Evolutionary conservation across 1,140 invertebrate species (phyloP), one percentile per base, ranked within the genome.

Genomic region (Atopsyche davidsoni): DNA sequence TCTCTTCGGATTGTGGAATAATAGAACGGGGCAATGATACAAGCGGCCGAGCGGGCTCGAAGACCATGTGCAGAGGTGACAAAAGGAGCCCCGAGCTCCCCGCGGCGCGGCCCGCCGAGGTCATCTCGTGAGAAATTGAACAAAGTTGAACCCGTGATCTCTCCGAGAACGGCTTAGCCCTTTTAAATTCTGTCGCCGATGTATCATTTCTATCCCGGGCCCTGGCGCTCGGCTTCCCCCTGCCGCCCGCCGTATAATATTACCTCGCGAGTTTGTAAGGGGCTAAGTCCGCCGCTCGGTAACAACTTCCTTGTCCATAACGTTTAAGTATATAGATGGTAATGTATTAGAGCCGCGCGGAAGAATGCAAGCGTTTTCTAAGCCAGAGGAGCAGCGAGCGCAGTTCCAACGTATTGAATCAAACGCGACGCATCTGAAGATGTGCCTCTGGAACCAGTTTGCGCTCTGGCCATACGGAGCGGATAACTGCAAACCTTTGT

Each of bases 371-470:
- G 11, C 7, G 19, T 49, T 41, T 49, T 17, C 13, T n/a, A n/a
- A n/a, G n/a, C n/a, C n/a, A n/a, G n/a, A n/a, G n/a, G n/a, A n/a
- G n/a, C n/a, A n/a, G 28, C 43, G 48, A 49, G 43, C 43, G 48
- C 48, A 47, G 39, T 17, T 43, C 48, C 25, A 16, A 40, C 51
- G 45, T 44, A 56, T 51, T 56, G 53, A 56, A 51, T 56, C 48
- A 56, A 51, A 47, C 53, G 48, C 46, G 53, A 56, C 53, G 53
- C 53, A 47, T 51, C 48, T 46, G 48, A 19, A 56, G 53, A 56
- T 56, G 53, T 34, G 53, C 53, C 39, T 44, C 18, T 42, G 7
- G 40, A 51, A 56, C 53, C 48, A 35, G 53, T 56, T 56, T 46
- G 42, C 35, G 40, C 28, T 41, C 28, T 51, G 35, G 32, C 53